A percentile compares a stretch with the other conserved stretches of the same genome.
phyloP scores from a whole-genome alignment of 2,888 invertebrate species.

The Trachelus tabidus region DNA sequence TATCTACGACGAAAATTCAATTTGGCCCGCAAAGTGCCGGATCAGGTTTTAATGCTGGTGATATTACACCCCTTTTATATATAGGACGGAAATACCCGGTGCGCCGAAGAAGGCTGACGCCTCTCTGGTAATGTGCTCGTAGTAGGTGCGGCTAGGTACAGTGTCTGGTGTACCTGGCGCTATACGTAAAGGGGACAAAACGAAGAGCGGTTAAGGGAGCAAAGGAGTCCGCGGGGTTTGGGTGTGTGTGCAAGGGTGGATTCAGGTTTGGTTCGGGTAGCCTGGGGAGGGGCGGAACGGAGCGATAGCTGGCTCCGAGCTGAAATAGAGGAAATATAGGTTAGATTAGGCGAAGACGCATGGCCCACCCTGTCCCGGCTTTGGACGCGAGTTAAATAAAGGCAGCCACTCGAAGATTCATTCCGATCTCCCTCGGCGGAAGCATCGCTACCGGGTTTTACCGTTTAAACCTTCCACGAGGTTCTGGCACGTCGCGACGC shows the following conservation, averaged over 20 bases:
- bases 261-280: not conserved
- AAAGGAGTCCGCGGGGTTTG: not conserved
- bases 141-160: not conserved
- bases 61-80: slow-evolving; percentile 29
- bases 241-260: not conserved
- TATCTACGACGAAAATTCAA: slow-evolving; percentile 48
- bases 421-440: slow-evolving; percentile 9
- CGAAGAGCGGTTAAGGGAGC: not conserved
- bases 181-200: not conserved
- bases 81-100: slow-evolving; percentile 1
- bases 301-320: slow-evolving; percentile 33
- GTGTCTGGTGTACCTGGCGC: not conserved
- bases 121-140: not conserved
- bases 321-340: slow-evolving; percentile 48
- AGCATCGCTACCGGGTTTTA: slow-evolving; percentile 29
- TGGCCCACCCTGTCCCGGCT: slow-evolving; percentile 31
- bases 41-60: slow-evolving; percentile 50
- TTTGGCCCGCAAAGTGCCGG: slow-evolving; percentile 49
- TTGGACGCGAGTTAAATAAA: slow-evolving; percentile 38
- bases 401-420: slow-evolving; percentile 14
- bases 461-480: not conserved
- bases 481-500: not conserved
- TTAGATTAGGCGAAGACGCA: slow-evolving; percentile 51
- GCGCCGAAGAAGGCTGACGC: not conserved
- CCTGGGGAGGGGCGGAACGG: slow-evolving; percentile 16